These are phyloP conservation scores for Engystomops pustulosus DNA, from an alignment of 2,113 vertebrate species.

Conservation along the genomic window DNA sequence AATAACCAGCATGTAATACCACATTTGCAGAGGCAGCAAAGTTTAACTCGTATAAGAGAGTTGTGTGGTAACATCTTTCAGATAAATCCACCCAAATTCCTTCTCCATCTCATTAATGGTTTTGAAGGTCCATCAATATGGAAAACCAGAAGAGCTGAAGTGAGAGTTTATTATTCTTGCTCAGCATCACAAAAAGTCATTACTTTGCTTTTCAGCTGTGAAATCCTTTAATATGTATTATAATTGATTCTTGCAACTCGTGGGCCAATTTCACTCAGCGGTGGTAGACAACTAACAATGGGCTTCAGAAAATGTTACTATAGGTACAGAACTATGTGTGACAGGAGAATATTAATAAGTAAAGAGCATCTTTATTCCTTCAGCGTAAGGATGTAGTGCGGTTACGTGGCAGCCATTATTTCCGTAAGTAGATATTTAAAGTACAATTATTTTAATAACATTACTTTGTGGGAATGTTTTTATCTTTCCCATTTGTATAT, in stretches of 20 bases:
- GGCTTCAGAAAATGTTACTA: not conserved
- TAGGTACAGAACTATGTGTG: not conserved
- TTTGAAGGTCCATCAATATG: not conserved
- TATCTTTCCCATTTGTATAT: not conserved
- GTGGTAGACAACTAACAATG: not conserved
- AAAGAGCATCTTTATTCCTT: not conserved
- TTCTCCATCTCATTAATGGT: not conserved
- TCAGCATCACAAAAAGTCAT: not conserved
- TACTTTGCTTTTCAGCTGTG: conserved; percentile 10
- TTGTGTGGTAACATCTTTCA: too few species aligned
- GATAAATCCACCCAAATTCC: not conserved
- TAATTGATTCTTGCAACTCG: not conserved
- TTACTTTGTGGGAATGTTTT: not conserved
- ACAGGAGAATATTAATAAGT: not conserved
- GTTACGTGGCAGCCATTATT: not conserved
- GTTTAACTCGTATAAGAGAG: too few species aligned
- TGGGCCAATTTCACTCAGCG: not conserved
- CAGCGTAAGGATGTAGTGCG: not conserved
- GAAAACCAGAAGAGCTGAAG: not conserved
- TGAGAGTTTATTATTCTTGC: not conserved
- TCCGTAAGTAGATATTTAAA: not conserved
- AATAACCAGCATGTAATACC: not conserved
- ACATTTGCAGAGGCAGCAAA: not conserved
- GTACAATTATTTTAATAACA: not conserved
- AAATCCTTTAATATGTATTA: conserved; percentile 1